Conservation (phyloP, 92 coral and sea anemone species). For the Phymanthus crucifer region DNA sequence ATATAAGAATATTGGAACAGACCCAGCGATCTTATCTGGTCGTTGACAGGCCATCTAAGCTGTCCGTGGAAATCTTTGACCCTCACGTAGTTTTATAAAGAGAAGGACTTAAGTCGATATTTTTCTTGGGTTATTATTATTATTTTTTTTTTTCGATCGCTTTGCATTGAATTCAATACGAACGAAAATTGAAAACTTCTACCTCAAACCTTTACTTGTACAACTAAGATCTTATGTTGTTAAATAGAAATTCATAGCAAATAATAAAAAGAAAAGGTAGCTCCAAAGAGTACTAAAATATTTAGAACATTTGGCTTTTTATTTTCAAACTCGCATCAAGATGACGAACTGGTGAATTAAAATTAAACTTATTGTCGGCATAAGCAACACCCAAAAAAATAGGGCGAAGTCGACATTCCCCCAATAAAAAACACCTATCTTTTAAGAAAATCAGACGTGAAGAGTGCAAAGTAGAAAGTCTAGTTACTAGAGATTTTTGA, state of each 20-base stretch:
- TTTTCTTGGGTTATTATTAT: not conserved
- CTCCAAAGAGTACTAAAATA: not conserved
- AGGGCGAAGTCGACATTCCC: not conserved
- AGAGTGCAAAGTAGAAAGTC: conserved; percentile 24
- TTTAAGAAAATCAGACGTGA: not conserved
- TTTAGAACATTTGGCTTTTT: not conserved
- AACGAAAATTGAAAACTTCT: no score
- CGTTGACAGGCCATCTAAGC: conserved; percentile 11
- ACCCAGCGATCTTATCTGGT: conserved; percentile 2
- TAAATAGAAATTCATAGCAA: not conserved
- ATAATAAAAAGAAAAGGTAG: not conserved
- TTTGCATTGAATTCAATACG: not conserved
- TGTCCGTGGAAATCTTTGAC: not conserved
- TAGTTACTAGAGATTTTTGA: conserved; percentile 27
- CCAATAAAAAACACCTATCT: not conserved
- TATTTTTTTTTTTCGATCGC: not conserved
- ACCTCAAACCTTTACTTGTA: no score
- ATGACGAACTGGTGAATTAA: conserved; percentile 4
- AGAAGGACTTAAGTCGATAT: not conserved
- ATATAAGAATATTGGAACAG: not conserved
- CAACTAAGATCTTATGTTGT: not conserved
- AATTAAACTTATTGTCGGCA: conserved; percentile 7
- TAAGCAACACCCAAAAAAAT: not conserved
- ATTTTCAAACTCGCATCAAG: not conserved
- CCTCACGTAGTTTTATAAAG: conserved; percentile 2